These are phyloP conservation scores for Tetragnatha montana DNA, from an alignment of 2,888 invertebrate species.

Conservation along the genomic window DNA sequence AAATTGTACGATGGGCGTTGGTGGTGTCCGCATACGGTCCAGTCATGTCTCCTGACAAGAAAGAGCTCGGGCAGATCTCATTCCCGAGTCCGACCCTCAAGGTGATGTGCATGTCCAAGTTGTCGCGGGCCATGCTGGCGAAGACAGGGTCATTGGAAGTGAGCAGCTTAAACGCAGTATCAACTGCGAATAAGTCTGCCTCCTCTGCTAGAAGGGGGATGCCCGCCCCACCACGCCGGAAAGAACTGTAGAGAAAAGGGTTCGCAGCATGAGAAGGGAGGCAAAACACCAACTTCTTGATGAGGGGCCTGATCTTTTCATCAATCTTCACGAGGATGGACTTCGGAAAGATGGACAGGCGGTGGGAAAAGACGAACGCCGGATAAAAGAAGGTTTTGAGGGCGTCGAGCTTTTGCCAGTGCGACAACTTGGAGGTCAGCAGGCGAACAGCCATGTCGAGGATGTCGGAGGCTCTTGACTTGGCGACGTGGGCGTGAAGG, in stretches of 20 bases:
- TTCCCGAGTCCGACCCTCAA: not conserved
- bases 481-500: not conserved
- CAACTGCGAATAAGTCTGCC: not conserved
- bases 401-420: not conserved
- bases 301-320: not conserved
- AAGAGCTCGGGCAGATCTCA: too few relatives aligned
- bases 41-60: too few relatives aligned
- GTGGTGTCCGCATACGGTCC: too few relatives aligned
- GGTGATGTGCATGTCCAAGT: not conserved
- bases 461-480: not conserved
- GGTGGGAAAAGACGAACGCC: not conserved
- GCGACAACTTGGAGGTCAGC: not conserved
- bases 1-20: not conserved
- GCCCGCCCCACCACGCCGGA: not conserved
- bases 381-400: conserved; percentile 4
- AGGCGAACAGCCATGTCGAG: not conserved
- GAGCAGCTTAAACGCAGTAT: not conserved
- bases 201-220: not conserved
- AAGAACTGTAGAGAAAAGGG: not conserved
- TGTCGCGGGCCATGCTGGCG: not conserved
- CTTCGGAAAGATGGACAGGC: not conserved
- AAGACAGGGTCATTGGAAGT: not conserved
- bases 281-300: too few relatives aligned
- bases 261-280: not conserved
- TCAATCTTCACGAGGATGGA: not conserved